phyloP scores from a whole-genome alignment of 2,797 vertebrate genomes.

The Schizothorax lantsangensis region DNA sequence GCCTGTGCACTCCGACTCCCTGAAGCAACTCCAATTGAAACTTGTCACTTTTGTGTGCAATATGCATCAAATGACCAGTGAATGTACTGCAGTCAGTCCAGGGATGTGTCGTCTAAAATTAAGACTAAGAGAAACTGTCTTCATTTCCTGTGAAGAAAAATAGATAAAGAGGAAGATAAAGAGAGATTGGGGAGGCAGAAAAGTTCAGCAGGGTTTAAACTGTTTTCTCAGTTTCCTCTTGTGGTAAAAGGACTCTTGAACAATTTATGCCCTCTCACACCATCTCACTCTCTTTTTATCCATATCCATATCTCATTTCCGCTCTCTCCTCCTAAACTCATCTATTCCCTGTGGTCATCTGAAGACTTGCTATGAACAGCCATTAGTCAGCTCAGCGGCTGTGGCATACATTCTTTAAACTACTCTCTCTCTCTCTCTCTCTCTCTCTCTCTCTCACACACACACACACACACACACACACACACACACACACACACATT shows the following conservation, averaged over 20 bases:
- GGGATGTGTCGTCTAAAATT: background rate
- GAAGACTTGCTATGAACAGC: constrained; percentile 13
- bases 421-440: background rate
- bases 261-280: constrained; percentile 19
- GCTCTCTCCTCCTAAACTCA: constrained; percentile 19
- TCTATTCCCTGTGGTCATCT: constrained; percentile 36
- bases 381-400: constrained; percentile 34
- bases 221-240: background rate
- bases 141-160: background rate
- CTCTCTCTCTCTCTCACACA: constrained; percentile 3
- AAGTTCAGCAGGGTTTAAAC: constrained; percentile 11
- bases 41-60: background rate
- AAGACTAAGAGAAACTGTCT: background rate
- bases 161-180: background rate
- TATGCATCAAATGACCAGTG: background rate
- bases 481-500: constrained; percentile 24
- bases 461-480: no score
- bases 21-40: background rate
- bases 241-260: constrained; percentile 20
- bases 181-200: background rate
- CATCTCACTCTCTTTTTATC: constrained; percentile 2
- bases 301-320: constrained; percentile 36
- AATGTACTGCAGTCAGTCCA: background rate
- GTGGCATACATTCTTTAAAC: constrained; percentile 15
- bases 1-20: background rate